Conservation (phyloP, 1,140 invertebrate genomes). For the Eupeodes corollae region DNA sequence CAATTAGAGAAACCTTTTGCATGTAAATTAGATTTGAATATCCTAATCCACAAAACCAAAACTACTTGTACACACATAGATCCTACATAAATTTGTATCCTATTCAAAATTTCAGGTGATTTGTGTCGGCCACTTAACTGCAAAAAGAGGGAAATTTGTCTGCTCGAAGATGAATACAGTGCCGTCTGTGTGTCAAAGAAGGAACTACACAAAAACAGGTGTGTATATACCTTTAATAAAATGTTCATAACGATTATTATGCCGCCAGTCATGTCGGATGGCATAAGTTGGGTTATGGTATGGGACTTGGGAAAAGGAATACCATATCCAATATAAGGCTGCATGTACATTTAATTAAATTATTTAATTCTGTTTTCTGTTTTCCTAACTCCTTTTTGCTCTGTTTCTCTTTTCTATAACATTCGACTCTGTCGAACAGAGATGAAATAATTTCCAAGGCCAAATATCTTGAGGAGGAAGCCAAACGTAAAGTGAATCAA, state of each 20-base stretch:
- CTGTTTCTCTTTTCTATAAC: background rate
- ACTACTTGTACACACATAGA: background rate
- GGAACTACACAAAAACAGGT: constrained; percentile 74
- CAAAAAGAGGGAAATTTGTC: constrained; percentile 76
- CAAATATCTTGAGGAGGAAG: constrained; percentile 43
- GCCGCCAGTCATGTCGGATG: too few species aligned
- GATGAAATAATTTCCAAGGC: constrained; percentile 58
- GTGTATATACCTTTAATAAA: too few species aligned
- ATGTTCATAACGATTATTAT: too few species aligned
- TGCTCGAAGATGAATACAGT: constrained; percentile 73
- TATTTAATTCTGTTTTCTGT: background rate
- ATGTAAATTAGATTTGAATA: background rate
- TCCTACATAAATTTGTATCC: constrained; percentile 1
- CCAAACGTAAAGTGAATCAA: constrained; percentile 33
- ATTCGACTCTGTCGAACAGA: constrained; percentile 32
- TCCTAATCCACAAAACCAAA: background rate
- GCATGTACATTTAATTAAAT: background rate
- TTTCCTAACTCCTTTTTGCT: background rate
- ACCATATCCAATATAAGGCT: background rate
- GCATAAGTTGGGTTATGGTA: too few species aligned
- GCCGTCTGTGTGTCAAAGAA: constrained; percentile 80
- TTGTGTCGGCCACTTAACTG: constrained; percentile 76
- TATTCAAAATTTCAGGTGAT: constrained; percentile 52
- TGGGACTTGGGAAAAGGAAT: too few species aligned
- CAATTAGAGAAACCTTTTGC: background rate